These are phyloP conservation scores for Diprion similis DNA, from an alignment of 1,140 invertebrate genomes.

Conservation along the genomic window DNA sequence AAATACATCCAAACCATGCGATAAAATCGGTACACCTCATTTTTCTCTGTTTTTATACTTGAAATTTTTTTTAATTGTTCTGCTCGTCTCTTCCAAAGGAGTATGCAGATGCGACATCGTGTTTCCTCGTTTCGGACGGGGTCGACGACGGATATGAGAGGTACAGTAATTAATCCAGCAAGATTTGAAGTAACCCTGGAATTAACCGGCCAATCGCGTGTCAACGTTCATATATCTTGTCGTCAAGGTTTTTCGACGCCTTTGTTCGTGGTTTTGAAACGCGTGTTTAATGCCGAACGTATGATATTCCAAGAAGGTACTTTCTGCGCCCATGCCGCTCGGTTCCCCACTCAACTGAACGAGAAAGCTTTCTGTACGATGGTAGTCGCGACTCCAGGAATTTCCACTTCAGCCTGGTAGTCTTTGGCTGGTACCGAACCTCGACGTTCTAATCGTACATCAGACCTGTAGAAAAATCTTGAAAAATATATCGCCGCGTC, in stretches of 20 bases:
- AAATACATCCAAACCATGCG: too few relatives aligned
- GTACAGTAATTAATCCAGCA: too few relatives aligned
- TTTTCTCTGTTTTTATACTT: too few relatives aligned
- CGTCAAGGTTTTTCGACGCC: neutral
- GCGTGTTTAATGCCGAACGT: neutral
- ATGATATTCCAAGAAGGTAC: neutral
- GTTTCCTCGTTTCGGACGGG: too few relatives aligned
- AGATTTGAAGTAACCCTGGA: too few relatives aligned
- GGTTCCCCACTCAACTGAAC: constrained; percentile 1
- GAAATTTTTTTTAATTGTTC: too few relatives aligned
- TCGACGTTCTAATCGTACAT: neutral
- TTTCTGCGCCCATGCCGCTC: neutral
- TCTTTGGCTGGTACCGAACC: neutral
- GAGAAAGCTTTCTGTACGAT: constrained; percentile 1
- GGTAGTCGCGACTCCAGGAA: neutral
- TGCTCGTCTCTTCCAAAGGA: too few relatives aligned
- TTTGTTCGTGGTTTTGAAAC: neutral
- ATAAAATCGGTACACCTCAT: too few relatives aligned
- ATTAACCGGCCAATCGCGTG: too few relatives aligned
- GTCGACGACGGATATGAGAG: too few relatives aligned
- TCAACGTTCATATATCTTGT: too few relatives aligned
- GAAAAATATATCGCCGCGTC: neutral
- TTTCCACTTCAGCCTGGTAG: neutral
- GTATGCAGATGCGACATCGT: too few relatives aligned
- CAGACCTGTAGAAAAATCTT: neutral